phyloP scores from a whole-genome alignment of 2,113 vertebrate genomes.

The Xenopus laevis region DNA sequence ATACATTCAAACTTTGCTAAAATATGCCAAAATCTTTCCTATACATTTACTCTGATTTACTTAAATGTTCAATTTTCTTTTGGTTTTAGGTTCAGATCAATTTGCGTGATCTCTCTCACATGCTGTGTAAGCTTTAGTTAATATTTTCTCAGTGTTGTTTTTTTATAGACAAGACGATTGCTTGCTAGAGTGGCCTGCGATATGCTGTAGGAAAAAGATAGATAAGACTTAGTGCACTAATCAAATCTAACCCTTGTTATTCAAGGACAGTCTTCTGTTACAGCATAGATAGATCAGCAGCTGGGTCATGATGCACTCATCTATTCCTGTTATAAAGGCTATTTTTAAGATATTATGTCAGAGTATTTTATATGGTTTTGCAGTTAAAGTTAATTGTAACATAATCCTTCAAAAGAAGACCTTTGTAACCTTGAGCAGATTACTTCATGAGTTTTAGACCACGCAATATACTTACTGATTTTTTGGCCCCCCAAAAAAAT shows the following conservation, averaged over 20 bases:
- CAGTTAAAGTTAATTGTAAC: slow-evolving; percentile 38
- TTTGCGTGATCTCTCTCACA: not conserved
- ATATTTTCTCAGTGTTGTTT: not conserved
- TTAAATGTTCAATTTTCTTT: too few relatives aligned
- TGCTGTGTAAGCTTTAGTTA: slow-evolving; percentile 1
- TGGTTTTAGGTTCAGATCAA: too few relatives aligned
- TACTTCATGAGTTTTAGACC: slow-evolving; percentile 22
- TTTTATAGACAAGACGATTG: not conserved
- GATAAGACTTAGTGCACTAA: slow-evolving; percentile 22
- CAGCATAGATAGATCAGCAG: slow-evolving; percentile 25
- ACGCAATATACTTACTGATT: not conserved
- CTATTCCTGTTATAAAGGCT: slow-evolving; percentile 21
- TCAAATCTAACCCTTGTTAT: slow-evolving; percentile 25
- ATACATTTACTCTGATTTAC: too few relatives aligned
- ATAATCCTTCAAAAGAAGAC: slow-evolving; percentile 15
- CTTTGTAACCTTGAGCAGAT: slow-evolving; percentile 28
- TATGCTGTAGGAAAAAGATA: slow-evolving; percentile 19
- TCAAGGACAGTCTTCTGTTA: slow-evolving; percentile 26
- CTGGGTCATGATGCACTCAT: slow-evolving; percentile 35
- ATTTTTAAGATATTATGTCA: slow-evolving; percentile 26
- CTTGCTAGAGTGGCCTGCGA: slow-evolving; percentile 13
- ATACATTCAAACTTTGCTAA: too few relatives aligned
- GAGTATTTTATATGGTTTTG: slow-evolving; percentile 18
- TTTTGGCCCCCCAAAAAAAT: too few relatives aligned
- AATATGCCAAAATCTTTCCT: too few relatives aligned